phyloP scores from a whole-genome alignment of 2,797 vertebrate species.

The Telmatherina bonti region DNA sequence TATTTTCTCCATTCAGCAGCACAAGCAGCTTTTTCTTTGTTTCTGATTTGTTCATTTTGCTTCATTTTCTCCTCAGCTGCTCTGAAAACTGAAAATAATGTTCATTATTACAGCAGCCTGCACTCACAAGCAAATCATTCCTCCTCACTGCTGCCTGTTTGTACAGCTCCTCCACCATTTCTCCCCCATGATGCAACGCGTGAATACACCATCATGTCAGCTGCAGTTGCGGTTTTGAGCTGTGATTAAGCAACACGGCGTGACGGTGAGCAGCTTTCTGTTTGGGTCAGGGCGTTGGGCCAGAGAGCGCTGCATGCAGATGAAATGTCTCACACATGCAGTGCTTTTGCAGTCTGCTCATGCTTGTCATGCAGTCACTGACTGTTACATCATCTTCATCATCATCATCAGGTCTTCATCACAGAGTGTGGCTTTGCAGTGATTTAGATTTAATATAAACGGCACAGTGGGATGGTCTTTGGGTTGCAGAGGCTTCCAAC shows the following conservation, averaged over 20 bases:
- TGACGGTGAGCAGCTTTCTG: conserved; percentile 5
- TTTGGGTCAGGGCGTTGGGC: background rate
- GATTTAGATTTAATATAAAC: no score
- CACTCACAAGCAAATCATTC: background rate
- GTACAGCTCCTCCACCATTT: background rate
- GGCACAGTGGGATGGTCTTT: conserved; percentile 23
- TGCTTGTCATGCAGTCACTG: no score
- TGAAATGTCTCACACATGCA: no score
- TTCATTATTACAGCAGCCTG: conserved; percentile 32
- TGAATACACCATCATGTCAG: conserved; percentile 1
- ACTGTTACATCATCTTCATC: no score
- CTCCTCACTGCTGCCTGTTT: conserved; percentile 15
- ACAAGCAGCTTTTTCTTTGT: conserved; percentile 25
- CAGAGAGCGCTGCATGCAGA: background rate
- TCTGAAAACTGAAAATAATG: conserved; percentile 3
- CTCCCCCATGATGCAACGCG: conserved; percentile 1
- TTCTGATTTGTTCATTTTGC: conserved; percentile 30
- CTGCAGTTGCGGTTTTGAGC: background rate
- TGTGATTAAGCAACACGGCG: background rate
- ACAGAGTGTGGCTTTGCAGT: no score
- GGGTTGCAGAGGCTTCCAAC: conserved; percentile 33
- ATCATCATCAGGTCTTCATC: background rate
- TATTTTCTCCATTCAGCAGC: conserved; percentile 36
- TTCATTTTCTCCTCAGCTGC: conserved; percentile 44
- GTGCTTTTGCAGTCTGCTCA: no score